Percentiles rank a stretch among this genome's conserved stretches.
Conservation (phyloP, 2,113 vertebrate genomes). For the Beaufortia kweichowensis region DNA sequence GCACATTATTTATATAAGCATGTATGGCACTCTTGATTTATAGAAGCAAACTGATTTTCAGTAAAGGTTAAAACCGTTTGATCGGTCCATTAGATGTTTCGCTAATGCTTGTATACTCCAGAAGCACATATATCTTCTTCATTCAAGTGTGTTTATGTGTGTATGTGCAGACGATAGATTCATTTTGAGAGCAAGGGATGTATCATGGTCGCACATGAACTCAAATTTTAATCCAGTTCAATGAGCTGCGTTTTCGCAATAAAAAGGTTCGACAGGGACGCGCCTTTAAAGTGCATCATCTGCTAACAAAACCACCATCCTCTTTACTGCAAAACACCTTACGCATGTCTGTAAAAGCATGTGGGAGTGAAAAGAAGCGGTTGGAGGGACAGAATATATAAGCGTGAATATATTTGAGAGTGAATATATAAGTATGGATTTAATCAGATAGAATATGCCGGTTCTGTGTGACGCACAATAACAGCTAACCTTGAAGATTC, state of each 20-base stretch:
- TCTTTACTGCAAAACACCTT: neutral
- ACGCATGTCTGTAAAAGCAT: neutral
- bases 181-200: neutral
- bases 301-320: neutral
- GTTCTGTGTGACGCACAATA: neutral
- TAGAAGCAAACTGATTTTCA: neutral
- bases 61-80: neutral
- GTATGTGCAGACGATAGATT: constrained; percentile 14
- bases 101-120: too few relatives aligned
- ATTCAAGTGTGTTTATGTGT: neutral
- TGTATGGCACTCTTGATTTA: neutral
- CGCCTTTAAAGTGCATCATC: constrained; percentile 38
- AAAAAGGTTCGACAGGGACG: neutral
- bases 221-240: constrained; percentile 8
- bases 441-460: constrained; percentile 1
- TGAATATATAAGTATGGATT: constrained; percentile 2
- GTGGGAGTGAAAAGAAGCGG: neutral
- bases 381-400: too few relatives aligned
- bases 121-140: too few relatives aligned
- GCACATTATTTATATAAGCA: neutral
- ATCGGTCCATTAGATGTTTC: too few relatives aligned
- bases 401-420: neutral
- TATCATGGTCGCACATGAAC: constrained; percentile 4
- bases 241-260: neutral
- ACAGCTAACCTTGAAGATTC: constrained; percentile 1